phyloP scores from a whole-genome alignment of 2,888 invertebrate species.

The Pseudanteris insignis region DNA sequence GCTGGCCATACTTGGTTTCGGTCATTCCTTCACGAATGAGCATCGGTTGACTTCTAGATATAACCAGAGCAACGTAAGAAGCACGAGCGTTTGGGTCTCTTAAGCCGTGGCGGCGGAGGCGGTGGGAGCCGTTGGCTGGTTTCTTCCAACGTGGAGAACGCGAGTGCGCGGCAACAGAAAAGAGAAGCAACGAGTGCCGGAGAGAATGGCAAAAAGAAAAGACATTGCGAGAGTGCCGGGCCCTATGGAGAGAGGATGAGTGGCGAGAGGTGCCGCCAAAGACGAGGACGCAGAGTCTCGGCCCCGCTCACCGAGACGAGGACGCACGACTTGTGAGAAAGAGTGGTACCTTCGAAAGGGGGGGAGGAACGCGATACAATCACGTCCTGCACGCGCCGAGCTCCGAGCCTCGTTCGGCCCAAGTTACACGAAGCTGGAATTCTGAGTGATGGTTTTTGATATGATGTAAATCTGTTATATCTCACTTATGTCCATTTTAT shows the following conservation, averaged over 20 bases:
- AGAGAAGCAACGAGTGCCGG: constrained; percentile 49
- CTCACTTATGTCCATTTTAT: too few relatives aligned
- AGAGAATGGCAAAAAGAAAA: constrained; percentile 49
- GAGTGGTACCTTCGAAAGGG: constrained; percentile 46
- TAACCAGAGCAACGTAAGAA: constrained; percentile 58
- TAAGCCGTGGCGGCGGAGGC: constrained; percentile 56
- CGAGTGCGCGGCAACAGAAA: constrained; percentile 46
- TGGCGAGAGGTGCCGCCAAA: constrained; percentile 45
- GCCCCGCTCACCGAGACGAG: constrained; percentile 12
- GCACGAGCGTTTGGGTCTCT: constrained; percentile 50
- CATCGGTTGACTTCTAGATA: constrained; percentile 58
- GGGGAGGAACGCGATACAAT: constrained; percentile 61
- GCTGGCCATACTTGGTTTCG: too few relatives aligned
- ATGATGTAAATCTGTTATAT: too few relatives aligned
- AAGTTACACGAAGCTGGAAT: neutral
- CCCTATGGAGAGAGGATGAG: constrained; percentile 44
- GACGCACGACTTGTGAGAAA: constrained; percentile 48
- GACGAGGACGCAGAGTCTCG: constrained; percentile 44
- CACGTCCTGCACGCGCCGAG: constrained; percentile 66
- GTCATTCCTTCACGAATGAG: constrained; percentile 44
- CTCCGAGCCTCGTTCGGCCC: constrained; percentile 48
- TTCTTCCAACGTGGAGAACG: constrained; percentile 51
- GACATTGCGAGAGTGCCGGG: constrained; percentile 44
- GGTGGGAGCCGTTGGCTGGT: constrained; percentile 58
- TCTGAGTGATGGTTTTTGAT: too few relatives aligned